Conservation (phyloP, 1,140 invertebrate species). For the Pemphigus obesinymphae region DNA sequence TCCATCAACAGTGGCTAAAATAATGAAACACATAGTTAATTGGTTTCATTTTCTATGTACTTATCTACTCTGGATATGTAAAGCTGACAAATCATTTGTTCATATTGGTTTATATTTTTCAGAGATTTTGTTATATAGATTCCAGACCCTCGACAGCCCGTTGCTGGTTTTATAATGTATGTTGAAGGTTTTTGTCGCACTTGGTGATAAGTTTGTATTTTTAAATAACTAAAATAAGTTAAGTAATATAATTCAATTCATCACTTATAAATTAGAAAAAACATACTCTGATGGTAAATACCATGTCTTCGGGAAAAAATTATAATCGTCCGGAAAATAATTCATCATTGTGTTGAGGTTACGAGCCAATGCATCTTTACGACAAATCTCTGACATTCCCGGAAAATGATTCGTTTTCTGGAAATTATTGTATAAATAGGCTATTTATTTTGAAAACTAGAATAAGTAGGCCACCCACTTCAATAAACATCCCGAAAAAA, state of each 20-base stretch:
- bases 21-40: not conserved
- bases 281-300: slow-evolving; percentile 81
- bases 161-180: not conserved
- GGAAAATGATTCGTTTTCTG: slow-evolving; percentile 86
- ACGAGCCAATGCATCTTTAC: slow-evolving; percentile 91
- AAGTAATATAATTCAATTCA: not conserved
- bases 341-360: slow-evolving; percentile 84
- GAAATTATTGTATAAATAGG: slow-evolving; percentile 72
- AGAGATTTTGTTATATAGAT: not conserved
- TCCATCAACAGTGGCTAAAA: slow-evolving; percentile 76
- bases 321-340: slow-evolving; percentile 82
- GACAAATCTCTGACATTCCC: slow-evolving; percentile 90
- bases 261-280: not conserved
- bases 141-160: not conserved
- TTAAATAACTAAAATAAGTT: not conserved
- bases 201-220: not conserved
- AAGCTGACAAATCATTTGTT: slow-evolving; percentile 7
- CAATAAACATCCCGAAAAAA: too few relatives aligned
- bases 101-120: not conserved
- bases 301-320: slow-evolving; percentile 91
- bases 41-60: too few relatives aligned
- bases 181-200: not conserved
- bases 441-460: slow-evolving; percentile 49
- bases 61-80: too few relatives aligned
- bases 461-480: too few relatives aligned